Evolutionary conservation across 2,888 invertebrate species (phyloP).

Genomic region (Caenorhabditis uteleia): DNA sequence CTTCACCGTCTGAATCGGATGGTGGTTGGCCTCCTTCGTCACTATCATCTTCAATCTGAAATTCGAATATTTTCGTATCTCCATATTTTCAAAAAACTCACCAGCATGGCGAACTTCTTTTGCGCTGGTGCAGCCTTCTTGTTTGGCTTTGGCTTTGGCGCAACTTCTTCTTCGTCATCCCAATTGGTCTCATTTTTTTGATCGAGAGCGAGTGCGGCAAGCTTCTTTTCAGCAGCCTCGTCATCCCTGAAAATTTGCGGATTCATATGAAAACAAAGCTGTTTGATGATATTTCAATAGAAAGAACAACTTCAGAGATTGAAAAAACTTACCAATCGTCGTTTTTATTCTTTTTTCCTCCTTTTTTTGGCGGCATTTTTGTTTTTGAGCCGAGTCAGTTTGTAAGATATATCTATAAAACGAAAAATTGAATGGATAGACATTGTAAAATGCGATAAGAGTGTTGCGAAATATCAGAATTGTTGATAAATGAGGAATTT

Average conservation of each 20-base stretch:
- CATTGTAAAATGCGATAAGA: neutral
- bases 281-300: too few species aligned
- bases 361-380: constrained; percentile 60
- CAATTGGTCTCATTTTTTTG: constrained; percentile 29
- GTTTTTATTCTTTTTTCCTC: constrained; percentile 53
- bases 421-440: neutral
- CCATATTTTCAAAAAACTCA: neutral
- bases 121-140: constrained; percentile 24
- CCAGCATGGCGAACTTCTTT: constrained; percentile 36
- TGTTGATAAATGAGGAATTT: too few species aligned
- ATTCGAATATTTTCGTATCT: neutral
- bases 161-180: constrained; percentile 46
- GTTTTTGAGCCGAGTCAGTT: constrained; percentile 1
- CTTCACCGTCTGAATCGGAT: constrained; percentile 26
- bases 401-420: neutral
- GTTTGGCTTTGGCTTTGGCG: constrained; percentile 27
- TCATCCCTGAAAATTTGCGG: constrained; percentile 48
- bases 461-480: too few species aligned
- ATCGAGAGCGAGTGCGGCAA: constrained; percentile 37
- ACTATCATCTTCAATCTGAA: constrained; percentile 31
- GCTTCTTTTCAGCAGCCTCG: constrained; percentile 51
- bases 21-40: constrained; percentile 32
- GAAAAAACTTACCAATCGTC: constrained; percentile 55
- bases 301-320: too few species aligned
- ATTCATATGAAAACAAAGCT: neutral